phyloP scores from a whole-genome alignment of 2,113 vertebrate species.

The Pseudolaguvia tuberculata region DNA sequence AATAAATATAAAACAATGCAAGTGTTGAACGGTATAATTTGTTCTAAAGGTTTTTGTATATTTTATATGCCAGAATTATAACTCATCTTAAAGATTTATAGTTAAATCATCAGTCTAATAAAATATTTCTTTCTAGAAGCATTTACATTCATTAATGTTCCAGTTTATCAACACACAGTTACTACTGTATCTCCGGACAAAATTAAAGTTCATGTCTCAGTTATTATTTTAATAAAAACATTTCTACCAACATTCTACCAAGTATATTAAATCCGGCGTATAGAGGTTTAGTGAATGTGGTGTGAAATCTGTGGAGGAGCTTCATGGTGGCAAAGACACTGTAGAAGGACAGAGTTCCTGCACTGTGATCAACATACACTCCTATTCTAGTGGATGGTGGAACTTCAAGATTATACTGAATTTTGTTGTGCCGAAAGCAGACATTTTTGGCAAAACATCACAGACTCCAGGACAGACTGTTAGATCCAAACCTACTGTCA shows the following conservation, averaged over 20 bases:
- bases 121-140: too few species aligned
- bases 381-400: not conserved
- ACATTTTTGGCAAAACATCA: not conserved
- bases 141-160: too few species aligned
- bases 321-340: not conserved
- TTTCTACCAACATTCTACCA: not conserved
- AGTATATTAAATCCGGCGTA: not conserved
- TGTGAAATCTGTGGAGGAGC: constrained; percentile 5
- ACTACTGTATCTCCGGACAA: not conserved
- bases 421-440: not conserved
- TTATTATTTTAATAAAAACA: not conserved
- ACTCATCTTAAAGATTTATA: too few species aligned
- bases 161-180: not conserved
- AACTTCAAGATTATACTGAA: not conserved
- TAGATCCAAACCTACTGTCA: not conserved
- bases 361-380: constrained; percentile 13
- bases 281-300: constrained; percentile 9
- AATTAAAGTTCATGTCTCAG: not conserved
- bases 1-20: too few species aligned
- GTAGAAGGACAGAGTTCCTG: too few species aligned
- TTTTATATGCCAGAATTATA: too few species aligned
- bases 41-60: too few species aligned
- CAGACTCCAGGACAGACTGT: not conserved
- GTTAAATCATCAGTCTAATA: too few species aligned
- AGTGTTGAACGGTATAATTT: too few species aligned